Evolutionary conservation across 2,797 vertebrate species (phyloP).

Genomic region (Molossus alvarezi): DNA sequence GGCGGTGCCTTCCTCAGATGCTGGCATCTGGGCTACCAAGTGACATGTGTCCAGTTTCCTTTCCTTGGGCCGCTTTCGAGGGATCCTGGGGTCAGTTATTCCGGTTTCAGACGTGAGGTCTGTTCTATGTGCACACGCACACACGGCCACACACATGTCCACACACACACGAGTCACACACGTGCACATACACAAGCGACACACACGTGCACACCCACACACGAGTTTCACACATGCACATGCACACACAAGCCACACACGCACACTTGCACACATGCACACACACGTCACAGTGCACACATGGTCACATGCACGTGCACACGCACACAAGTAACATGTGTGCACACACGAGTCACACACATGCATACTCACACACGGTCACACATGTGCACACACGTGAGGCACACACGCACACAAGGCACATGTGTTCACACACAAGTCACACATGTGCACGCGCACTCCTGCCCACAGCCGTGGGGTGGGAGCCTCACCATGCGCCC

Average conservation of each 20-base stretch:
- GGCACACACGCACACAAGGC: rapidly evolving
- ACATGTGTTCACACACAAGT: not conserved
- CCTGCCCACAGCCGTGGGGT: not conserved
- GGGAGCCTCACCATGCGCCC: not conserved
- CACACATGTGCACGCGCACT: not conserved
- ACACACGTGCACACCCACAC: not conserved
- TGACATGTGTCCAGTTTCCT: rapidly evolving
- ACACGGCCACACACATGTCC: not conserved
- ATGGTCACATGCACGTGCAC: not conserved
- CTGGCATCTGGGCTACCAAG: not conserved
- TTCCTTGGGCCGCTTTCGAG: not conserved
- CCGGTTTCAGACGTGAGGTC: not conserved
- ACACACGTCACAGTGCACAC: not conserved
- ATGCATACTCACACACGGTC: too few species aligned
- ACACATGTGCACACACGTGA: not conserved
- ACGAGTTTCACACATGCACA: too few species aligned
- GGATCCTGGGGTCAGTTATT: rapidly evolving
- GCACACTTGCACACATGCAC: not conserved
- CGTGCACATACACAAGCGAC: not conserved
- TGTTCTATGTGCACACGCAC: not conserved
- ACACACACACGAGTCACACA: not conserved
- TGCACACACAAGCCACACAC: not conserved
- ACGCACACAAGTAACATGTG: not conserved
- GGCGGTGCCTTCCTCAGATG: not conserved
- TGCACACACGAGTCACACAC: not conserved